Base-by-base conservation (phyloP, 2,113 vertebrate species). In the Tylochromis polylepis region DNA sequence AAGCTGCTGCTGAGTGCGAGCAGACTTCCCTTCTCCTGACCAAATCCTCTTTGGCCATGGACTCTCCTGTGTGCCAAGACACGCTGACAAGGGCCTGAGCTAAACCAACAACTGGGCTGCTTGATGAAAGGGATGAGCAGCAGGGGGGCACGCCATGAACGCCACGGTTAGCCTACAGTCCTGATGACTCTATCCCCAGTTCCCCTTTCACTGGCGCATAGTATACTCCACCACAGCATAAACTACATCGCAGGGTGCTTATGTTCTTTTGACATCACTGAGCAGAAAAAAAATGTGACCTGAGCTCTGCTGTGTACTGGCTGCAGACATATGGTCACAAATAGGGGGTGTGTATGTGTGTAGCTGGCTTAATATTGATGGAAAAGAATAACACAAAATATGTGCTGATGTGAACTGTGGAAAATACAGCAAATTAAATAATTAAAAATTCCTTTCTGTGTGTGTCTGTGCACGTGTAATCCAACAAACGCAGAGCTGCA, bases 41-140 rank as follows among this genome's bases (percentile, higher is more conserved):
- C 85, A 91, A 94, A 94, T 94, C 92, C 90, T 89, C 91, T 91
- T 93, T 94, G 91, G 93, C 93, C 85, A 88, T 53, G 62, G 92
- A 81, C 34, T 87, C 58, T 56, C 34, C 80, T 80, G 34, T 85
- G 79, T 94, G 92, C 94, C 93, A 94, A 87, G 91, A 51, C 95
- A 90, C 87, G 94, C 95, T 94, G 95, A 90, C 95, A 94, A 84
- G 91, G 85, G 91, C 88, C 93, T 88, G 92, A 95, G 94, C 88
- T 95, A 95, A 95, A 96, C 90, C 93, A 96, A 96, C 95, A 96
- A 95, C 93, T 94, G 94, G 70, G 85, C 87, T 70, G 70, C 62
- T 85, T 79, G 95, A 96, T 96, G 93, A 96, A 96, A 96, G 94
- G 86, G 87, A 80, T 5, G 60, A 93, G 51, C 95, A 85, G 88